Percentiles rank a stretch among this genome's conserved stretches.
Conservation (phyloP, 2,797 vertebrate genomes). For the Falco peregrinus region DNA sequence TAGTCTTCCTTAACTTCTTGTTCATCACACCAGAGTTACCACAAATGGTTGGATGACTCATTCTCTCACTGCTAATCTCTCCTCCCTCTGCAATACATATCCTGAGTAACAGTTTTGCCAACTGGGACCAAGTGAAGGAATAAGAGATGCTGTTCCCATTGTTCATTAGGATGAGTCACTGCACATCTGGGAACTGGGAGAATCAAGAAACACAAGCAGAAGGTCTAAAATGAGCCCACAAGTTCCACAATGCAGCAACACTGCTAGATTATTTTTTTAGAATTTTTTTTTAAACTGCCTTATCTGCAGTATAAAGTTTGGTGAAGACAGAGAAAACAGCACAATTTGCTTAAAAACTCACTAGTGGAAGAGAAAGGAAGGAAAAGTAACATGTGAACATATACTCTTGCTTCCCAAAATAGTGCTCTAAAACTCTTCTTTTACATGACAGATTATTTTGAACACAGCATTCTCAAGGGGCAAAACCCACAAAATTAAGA, state of each 20-base stretch:
- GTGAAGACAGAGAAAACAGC: neutral
- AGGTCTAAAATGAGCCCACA: slow-evolving; percentile 31
- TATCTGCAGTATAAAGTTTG: neutral
- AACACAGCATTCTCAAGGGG: neutral
- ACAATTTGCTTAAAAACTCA: neutral
- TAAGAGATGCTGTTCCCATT: slow-evolving; percentile 67
- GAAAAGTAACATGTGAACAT: neutral
- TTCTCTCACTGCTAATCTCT: neutral
- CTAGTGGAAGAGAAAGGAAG: neutral
- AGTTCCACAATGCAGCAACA: neutral
- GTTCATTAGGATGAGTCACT: slow-evolving; percentile 64
- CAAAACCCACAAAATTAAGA: neutral
- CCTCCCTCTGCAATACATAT: slow-evolving; percentile 15
- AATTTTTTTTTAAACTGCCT: neutral
- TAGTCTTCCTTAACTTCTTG: neutral
- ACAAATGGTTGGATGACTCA: slow-evolving; percentile 35
- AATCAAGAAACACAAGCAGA: slow-evolving; percentile 55
- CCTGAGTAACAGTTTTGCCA: slow-evolving; percentile 57
- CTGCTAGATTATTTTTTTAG: neutral
- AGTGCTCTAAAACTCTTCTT: neutral
- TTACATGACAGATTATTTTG: neutral
- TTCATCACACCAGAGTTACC: neutral
- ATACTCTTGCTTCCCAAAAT: neutral
- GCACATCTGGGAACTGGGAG: slow-evolving; percentile 66
- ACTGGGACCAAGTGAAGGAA: slow-evolving; percentile 54